Percentiles rank a stretch among this genome's conserved stretches.
Evolutionary conservation across 2,113 vertebrate species (phyloP).

Genomic region (Syngnathus floridae): DNA sequence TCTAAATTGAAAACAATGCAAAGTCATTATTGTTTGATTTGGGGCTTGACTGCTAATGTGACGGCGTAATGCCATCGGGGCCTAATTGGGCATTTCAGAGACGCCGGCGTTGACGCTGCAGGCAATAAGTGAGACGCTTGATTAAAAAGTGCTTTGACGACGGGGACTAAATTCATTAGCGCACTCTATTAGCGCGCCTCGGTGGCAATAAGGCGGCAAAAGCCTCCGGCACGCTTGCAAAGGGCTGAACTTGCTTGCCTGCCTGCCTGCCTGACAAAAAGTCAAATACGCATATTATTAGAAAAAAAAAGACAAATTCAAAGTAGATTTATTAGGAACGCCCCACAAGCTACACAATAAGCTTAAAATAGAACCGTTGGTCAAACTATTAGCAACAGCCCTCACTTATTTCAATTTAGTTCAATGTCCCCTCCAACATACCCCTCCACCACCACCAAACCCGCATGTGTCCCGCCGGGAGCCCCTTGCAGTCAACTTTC

Average conservation of each 20-base stretch:
- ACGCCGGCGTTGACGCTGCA: slow-evolving; percentile 51
- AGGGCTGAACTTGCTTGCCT: not conserved
- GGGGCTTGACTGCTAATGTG: slow-evolving; percentile 54
- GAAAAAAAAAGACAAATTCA: too few relatives aligned
- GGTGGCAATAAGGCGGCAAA: slow-evolving; percentile 42
- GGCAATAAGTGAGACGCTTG: slow-evolving; percentile 55
- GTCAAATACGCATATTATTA: not conserved
- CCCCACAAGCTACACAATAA: too few relatives aligned
- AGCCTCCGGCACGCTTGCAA: not conserved
- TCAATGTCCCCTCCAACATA: too few relatives aligned
- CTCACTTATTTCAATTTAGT: not conserved
- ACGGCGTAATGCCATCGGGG: slow-evolving; percentile 55
- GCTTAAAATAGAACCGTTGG: not conserved
- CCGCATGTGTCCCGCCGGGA: not conserved
- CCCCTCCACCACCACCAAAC: too few relatives aligned
- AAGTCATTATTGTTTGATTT: slow-evolving; percentile 26
- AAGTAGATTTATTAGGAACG: not conserved
- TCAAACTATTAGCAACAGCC: not conserved
- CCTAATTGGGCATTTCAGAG: slow-evolving; percentile 51
- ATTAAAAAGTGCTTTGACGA: slow-evolving; percentile 69
- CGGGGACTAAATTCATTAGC: slow-evolving; percentile 70
- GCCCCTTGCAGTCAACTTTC: not conserved
- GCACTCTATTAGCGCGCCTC: slow-evolving; percentile 56
- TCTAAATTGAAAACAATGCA: slow-evolving; percentile 20
- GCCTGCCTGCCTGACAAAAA: not conserved